phyloP scores from a whole-genome alignment of 2,113 vertebrate genomes.

The Datnioides undecimradiatus region DNA sequence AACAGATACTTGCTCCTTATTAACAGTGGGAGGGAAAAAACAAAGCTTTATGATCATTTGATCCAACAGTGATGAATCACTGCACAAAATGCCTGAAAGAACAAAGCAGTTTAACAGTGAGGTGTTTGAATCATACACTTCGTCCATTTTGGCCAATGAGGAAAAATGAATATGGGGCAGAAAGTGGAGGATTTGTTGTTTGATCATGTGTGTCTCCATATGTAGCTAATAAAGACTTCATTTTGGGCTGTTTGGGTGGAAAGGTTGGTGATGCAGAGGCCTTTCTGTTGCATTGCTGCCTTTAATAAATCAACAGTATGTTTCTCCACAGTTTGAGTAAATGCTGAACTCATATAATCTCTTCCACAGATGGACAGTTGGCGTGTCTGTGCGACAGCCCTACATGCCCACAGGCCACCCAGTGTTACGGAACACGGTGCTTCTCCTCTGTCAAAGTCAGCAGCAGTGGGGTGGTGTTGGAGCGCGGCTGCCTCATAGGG shows the following conservation, averaged over 20 bases:
- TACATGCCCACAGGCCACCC: constrained; percentile 71
- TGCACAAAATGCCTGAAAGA: neutral
- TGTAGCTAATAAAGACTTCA: neutral
- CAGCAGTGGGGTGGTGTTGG: constrained; percentile 60
- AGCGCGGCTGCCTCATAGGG: constrained; percentile 80
- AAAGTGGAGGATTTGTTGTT: neutral
- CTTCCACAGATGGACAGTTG: constrained; percentile 77
- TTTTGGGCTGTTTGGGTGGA: neutral
- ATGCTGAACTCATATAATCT: neutral
- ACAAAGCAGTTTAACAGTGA: neutral
- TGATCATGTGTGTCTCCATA: neutral
- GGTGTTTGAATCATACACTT: neutral
- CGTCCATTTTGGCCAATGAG: neutral
- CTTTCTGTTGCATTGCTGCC: neutral
- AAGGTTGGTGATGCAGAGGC: neutral
- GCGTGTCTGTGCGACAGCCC: constrained; percentile 80
- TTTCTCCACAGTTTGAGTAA: neutral
- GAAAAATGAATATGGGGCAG: too few species aligned
- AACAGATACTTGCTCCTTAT: neutral
- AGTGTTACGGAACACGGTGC: constrained; percentile 81
- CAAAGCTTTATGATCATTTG: neutral
- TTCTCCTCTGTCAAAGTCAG: constrained; percentile 81
- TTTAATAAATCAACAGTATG: neutral
- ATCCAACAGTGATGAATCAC: neutral
- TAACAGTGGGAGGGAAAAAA: neutral